Evolutionary conservation across 2,888 invertebrate genomes (phyloP).

Genomic region (Meganola albula): DNA sequence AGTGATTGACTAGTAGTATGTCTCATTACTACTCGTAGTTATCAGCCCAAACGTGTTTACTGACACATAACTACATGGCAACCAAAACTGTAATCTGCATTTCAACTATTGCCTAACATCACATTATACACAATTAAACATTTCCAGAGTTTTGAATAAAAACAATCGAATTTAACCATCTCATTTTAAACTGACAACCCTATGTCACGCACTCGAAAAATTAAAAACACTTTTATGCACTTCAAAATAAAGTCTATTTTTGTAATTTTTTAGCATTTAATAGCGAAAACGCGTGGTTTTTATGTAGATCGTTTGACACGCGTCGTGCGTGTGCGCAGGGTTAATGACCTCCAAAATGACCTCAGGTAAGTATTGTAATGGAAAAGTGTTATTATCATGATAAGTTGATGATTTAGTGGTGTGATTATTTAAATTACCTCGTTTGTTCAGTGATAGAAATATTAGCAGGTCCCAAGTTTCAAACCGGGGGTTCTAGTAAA

Average conservation of each 20-base stretch:
- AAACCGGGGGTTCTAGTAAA: no score
- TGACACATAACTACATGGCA: slow-evolving; percentile 34
- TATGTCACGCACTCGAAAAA: slow-evolving; percentile 3
- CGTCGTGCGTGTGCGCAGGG: slow-evolving; percentile 41
- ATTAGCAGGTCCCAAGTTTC: no score
- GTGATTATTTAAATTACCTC: slow-evolving; percentile 20
- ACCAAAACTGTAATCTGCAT: slow-evolving; percentile 37
- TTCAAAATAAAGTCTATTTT: slow-evolving; percentile 24
- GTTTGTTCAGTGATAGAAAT: slow-evolving; percentile 6
- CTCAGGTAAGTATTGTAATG: slow-evolving; percentile 33
- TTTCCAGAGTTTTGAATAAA: slow-evolving; percentile 64
- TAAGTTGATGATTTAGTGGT: slow-evolving; percentile 25
- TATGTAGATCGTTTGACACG: slow-evolving; percentile 53
- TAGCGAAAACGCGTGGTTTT: no score
- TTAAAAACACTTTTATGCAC: slow-evolving; percentile 8
- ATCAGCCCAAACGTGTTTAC: slow-evolving; percentile 30
- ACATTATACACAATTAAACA: slow-evolving; percentile 64
- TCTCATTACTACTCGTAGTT: no score
- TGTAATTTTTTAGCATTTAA: no score
- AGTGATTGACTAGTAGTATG: no score
- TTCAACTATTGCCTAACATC: slow-evolving; percentile 43
- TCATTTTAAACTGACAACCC: slow-evolving; percentile 36
- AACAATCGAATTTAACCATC: slow-evolving; percentile 65
- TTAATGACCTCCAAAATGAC: slow-evolving; percentile 43
- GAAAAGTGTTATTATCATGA: slow-evolving; percentile 29